Evolutionary conservation across 92 coral and sea anemone genomes (phyloP).

Genomic region (Epizoanthus stellaris): DNA sequence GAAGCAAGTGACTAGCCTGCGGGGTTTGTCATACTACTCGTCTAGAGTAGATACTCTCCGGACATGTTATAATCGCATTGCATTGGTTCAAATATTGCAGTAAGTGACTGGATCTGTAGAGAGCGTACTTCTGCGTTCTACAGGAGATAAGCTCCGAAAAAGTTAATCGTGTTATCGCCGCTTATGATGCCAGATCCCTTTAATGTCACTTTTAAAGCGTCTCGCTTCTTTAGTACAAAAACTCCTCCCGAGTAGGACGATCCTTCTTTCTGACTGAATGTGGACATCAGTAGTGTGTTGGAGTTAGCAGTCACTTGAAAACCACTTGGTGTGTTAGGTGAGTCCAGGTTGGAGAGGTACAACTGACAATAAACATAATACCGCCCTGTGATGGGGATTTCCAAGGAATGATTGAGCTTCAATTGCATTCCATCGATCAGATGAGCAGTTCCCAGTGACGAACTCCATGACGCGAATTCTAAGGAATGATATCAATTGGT

Average conservation of each 20-base stretch:
- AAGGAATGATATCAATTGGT: neutral
- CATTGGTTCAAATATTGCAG: no score
- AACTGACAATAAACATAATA: conserved; percentile 24
- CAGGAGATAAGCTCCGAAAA: conserved; percentile 19
- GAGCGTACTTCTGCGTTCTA: neutral
- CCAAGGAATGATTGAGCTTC: neutral
- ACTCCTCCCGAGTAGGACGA: neutral
- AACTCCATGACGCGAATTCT: conserved; percentile 14
- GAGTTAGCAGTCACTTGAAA: conserved; percentile 18
- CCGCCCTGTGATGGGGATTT: conserved; percentile 17
- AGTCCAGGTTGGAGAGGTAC: neutral
- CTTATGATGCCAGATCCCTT: conserved; percentile 5
- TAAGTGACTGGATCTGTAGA: no score
- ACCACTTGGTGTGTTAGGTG: conserved; percentile 6
- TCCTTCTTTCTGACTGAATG: neutral
- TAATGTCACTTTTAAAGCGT: neutral
- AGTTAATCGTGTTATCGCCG: conserved; percentile 8
- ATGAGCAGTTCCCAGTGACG: conserved; percentile 28
- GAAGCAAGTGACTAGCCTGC: no score
- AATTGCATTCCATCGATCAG: conserved; percentile 3
- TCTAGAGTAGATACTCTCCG: no score
- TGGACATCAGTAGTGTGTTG: neutral
- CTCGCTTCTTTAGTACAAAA: conserved; percentile 15
- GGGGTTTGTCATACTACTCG: no score
- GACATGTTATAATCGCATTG: no score